These are phyloP conservation scores for Butorides virescens DNA, from an alignment of 2,113 vertebrate genomes.

Conservation along the genomic window DNA sequence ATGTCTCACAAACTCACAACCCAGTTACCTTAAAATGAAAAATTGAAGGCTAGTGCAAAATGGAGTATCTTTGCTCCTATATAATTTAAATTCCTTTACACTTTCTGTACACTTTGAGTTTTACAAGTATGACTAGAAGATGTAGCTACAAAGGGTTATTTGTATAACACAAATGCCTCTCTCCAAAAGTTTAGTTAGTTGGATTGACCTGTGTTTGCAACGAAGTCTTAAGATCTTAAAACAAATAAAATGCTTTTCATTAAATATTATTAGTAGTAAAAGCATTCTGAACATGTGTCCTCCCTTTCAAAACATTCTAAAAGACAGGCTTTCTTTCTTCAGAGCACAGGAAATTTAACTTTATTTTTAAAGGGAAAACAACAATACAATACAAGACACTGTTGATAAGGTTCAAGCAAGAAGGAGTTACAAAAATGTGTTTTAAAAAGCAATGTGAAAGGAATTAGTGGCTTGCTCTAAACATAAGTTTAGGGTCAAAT, in stretches of 20 bases:
- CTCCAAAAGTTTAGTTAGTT: neutral
- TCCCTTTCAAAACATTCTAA: conserved; percentile 20
- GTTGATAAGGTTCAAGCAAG: neutral
- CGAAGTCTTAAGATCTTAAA: neutral
- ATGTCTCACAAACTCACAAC: neutral
- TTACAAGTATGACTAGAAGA: neutral
- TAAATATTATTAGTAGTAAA: neutral
- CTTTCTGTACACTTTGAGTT: neutral
- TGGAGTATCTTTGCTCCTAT: neutral
- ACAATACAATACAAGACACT: neutral
- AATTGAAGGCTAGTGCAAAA: neutral
- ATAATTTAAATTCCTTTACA: neutral
- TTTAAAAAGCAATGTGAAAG: neutral
- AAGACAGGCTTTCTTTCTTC: neutral
- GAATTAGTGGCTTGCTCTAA: neutral
- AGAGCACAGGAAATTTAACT: neutral
- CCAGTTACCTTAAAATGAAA: neutral
- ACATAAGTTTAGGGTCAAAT: neutral
- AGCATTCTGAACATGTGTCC: neutral
- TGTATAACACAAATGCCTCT: neutral
- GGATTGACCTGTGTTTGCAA: neutral
- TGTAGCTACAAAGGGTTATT: neutral
- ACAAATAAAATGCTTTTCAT: neutral
- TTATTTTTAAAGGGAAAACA: conserved; percentile 4
- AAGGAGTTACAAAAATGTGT: neutral